Evolutionary conservation across 2,888 invertebrate genomes (phyloP).

Genomic region (Xanthia togata): DNA sequence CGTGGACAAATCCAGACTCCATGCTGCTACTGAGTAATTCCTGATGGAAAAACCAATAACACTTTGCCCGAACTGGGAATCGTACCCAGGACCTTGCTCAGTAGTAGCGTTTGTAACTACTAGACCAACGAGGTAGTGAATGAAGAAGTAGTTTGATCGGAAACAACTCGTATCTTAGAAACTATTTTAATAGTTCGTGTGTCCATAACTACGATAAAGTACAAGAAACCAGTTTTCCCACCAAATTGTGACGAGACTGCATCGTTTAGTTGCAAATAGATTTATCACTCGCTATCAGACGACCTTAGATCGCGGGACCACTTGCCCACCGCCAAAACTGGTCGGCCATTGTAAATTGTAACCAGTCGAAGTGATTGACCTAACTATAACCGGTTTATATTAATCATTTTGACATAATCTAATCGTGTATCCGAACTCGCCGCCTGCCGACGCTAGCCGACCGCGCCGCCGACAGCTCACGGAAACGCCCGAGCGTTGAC

Average conservation of each 20-base stretch:
- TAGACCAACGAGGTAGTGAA: too few species aligned
- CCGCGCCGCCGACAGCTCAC: conserved; percentile 72
- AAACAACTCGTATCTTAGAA: neutral
- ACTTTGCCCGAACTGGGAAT: too few species aligned
- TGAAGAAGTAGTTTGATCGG: neutral
- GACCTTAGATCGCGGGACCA: conserved; percentile 69
- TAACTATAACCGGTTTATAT: conserved; percentile 81
- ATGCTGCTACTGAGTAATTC: too few species aligned
- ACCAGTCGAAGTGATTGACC: conserved; percentile 82
- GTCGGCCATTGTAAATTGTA: conserved; percentile 58
- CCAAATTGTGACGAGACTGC: conserved; percentile 34
- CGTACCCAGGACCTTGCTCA: too few species aligned
- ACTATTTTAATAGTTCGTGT: neutral
- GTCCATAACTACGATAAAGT: neutral
- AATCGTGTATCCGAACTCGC: conserved; percentile 76
- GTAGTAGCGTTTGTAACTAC: too few species aligned
- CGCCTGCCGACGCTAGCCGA: conserved; percentile 68
- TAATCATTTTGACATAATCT: conserved; percentile 85
- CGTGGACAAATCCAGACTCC: too few species aligned
- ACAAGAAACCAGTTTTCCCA: conserved; percentile 31
- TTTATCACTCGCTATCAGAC: conserved; percentile 63
- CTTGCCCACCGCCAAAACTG: conserved; percentile 74
- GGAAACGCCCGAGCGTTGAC: conserved; percentile 84
- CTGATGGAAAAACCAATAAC: too few species aligned
- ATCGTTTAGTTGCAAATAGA: conserved; percentile 39